phyloP scores from a whole-genome alignment of 2,113 vertebrate species.

The Lepus timidus region DNA sequence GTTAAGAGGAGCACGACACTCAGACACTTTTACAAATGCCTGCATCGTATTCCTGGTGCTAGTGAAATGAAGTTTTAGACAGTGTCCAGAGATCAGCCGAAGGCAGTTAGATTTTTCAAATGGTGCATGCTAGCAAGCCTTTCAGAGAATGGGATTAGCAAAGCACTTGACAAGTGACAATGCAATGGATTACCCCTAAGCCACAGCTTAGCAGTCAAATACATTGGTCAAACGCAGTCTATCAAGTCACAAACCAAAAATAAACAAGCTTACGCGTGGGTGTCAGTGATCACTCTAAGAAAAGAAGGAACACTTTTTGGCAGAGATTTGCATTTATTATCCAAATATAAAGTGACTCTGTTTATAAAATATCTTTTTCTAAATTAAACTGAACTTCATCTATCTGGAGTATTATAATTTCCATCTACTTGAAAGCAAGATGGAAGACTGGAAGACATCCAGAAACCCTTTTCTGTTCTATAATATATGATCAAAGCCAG shows the following conservation, averaged over 20 bases:
- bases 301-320: neutral
- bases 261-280: neutral
- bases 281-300: neutral
- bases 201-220: neutral
- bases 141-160: neutral
- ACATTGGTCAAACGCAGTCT: neutral
- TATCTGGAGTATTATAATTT: neutral
- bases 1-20: neutral
- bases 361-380: neutral
- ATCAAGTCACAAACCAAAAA: neutral
- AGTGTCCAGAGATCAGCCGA: neutral
- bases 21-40: neutral
- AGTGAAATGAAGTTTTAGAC: neutral
- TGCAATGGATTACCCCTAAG: neutral
- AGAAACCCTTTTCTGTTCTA: neutral
- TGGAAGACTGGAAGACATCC: neutral
- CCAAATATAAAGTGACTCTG: neutral
- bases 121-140: neutral
- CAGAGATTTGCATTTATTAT: neutral
- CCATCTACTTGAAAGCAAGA: neutral
- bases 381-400: slow-evolving; percentile 7
- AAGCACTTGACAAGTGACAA: neutral
- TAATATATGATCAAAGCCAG: neutral
- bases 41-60: too few relatives aligned
- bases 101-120: neutral